Evolutionary conservation across 2,888 invertebrate genomes (phyloP).

Genomic region (Synanthedon formicaeformis): DNA sequence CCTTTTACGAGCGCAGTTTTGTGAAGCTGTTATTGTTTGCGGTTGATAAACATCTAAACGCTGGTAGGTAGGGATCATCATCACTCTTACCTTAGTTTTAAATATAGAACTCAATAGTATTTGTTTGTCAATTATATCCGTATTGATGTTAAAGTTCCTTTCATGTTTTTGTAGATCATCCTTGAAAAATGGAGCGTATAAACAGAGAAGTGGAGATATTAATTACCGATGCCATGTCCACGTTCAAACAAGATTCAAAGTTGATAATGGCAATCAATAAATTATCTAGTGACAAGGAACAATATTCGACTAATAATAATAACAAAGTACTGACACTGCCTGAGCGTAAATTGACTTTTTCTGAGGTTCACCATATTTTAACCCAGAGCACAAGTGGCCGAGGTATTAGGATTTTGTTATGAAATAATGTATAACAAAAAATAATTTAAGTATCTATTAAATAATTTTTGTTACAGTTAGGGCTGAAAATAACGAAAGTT

Average conservation of each 20-base stretch:
- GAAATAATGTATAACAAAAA: no score
- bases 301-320: slow-evolving; percentile 7
- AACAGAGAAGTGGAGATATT: slow-evolving; percentile 40
- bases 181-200: slow-evolving; percentile 47
- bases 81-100: slow-evolving; percentile 58
- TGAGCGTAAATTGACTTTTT: slow-evolving; percentile 44
- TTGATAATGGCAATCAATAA: slow-evolving; percentile 48
- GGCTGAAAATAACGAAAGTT: not conserved
- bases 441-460: no score
- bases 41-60: slow-evolving; percentile 69
- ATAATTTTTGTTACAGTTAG: no score
- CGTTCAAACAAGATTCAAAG: slow-evolving; percentile 47
- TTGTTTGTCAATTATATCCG: slow-evolving; percentile 53
- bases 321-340: slow-evolving; percentile 26
- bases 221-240: slow-evolving; percentile 20
- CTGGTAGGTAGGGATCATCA: slow-evolving; percentile 66
- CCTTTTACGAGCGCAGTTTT: slow-evolving; percentile 67
- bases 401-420: no score
- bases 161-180: slow-evolving; percentile 9
- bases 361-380: slow-evolving; percentile 42
- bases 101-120: slow-evolving; percentile 41
- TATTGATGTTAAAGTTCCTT: slow-evolving; percentile 28
- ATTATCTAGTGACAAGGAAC: slow-evolving; percentile 24
- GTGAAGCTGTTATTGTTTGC: slow-evolving; percentile 68
- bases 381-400: slow-evolving; percentile 12